Conservation (phyloP, 1,140 invertebrate species). For the Eciton burchellii region DNA sequence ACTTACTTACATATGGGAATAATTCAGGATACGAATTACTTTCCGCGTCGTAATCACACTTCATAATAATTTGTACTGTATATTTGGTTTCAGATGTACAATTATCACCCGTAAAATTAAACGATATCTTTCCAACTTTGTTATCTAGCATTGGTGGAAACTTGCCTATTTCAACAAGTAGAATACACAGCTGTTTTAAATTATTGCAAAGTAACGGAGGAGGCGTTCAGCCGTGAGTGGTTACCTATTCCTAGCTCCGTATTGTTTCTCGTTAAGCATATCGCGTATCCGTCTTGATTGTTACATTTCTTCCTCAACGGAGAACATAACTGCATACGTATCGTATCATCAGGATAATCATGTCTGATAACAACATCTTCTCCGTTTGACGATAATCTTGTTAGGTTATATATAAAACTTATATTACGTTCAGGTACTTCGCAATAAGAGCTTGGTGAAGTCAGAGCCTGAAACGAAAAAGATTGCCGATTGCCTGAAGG, state of each 20-base stretch:
- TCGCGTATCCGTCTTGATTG: slow-evolving; percentile 66
- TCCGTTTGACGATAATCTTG: slow-evolving; percentile 43
- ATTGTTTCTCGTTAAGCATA: slow-evolving; percentile 74
- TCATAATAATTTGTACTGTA: slow-evolving; percentile 75
- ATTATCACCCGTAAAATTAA: slow-evolving; percentile 76
- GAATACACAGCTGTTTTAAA: slow-evolving; percentile 33
- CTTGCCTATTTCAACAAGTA: slow-evolving; percentile 70
- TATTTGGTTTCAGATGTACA: slow-evolving; percentile 72
- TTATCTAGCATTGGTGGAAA: slow-evolving; percentile 66
- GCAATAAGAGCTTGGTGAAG: slow-evolving; percentile 13
- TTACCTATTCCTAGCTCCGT: slow-evolving; percentile 79
- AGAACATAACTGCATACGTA: slow-evolving; percentile 77
- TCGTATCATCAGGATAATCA: slow-evolving; percentile 49
- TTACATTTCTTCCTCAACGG: slow-evolving; percentile 76
- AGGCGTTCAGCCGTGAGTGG: not conserved
- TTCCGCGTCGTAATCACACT: slow-evolving; percentile 75
- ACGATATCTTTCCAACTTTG: slow-evolving; percentile 69
- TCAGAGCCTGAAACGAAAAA: slow-evolving; percentile 19
- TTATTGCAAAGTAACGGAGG: slow-evolving; percentile 7
- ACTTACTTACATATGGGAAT: slow-evolving; percentile 70
- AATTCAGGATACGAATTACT: slow-evolving; percentile 68
- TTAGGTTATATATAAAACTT: slow-evolving; percentile 67
- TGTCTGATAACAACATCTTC: slow-evolving; percentile 66
- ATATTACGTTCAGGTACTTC: slow-evolving; percentile 26
- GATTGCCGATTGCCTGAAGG: not conserved